Conservation (phyloP, 1,140 invertebrate genomes). For the Zaprionus nigranus region DNA sequence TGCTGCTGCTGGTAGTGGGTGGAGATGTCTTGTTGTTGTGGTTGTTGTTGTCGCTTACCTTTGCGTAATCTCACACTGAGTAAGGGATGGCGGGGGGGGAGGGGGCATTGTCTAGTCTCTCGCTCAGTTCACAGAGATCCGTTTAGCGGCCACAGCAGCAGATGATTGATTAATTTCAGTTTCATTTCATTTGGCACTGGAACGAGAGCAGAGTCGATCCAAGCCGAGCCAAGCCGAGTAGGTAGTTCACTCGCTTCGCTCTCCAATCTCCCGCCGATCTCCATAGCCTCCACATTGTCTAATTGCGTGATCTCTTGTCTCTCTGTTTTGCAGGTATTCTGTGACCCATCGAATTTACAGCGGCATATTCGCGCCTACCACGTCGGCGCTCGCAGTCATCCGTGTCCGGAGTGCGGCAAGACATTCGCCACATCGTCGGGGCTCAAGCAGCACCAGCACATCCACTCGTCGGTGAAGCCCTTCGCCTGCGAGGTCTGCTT, state of each 20-base stretch:
- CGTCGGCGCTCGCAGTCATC: constrained; percentile 96
- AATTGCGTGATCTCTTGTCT: constrained; percentile 38
- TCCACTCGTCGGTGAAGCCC: constrained; percentile 99
- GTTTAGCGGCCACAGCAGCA: constrained; percentile 60
- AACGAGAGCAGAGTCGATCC: constrained; percentile 51
- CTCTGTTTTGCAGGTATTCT: constrained; percentile 90
- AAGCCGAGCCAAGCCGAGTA: background rate
- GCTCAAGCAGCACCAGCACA: constrained; percentile 99
- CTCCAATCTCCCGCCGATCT: background rate
- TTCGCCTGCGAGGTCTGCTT: constrained; percentile 97
- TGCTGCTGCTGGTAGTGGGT: constrained; percentile 47
- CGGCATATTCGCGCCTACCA: constrained; percentile 97
- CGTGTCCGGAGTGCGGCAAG: constrained; percentile 98
- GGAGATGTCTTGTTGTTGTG: constrained; percentile 43
- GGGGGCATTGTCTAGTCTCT: constrained; percentile 57
- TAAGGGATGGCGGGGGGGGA: no score
- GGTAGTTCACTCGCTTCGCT: background rate
- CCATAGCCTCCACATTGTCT: constrained; percentile 14
- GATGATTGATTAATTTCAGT: constrained; percentile 84
- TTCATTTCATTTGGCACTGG: constrained; percentile 71
- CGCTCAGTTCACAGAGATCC: constrained; percentile 57
- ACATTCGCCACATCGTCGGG: constrained; percentile 98
- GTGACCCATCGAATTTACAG: constrained; percentile 97
- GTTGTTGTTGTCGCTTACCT: constrained; percentile 46
- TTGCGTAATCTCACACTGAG: constrained; percentile 69